These are phyloP conservation scores for Falco biarmicus DNA, from an alignment of 2,797 vertebrate genomes.

Conservation along the genomic window DNA sequence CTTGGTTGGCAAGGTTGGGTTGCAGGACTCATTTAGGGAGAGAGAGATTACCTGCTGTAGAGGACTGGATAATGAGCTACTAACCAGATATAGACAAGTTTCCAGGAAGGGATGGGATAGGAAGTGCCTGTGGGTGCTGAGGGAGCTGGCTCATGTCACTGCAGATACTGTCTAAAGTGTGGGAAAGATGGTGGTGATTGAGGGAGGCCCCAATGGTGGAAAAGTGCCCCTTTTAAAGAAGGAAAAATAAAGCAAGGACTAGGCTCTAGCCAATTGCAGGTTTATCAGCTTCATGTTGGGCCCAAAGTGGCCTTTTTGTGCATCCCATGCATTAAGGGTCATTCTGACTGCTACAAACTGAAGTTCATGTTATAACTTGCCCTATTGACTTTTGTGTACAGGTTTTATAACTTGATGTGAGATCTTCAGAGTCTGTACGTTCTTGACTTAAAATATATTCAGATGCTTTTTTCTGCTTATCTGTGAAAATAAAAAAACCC, in stretches of 20 bases:
- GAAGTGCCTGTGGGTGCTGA: background rate
- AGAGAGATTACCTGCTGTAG: background rate
- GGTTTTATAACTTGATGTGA: background rate
- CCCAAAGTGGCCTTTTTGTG: background rate
- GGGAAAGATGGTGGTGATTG: background rate
- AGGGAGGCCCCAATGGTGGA: background rate
- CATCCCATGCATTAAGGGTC: background rate
- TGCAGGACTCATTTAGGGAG: background rate
- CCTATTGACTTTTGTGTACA: background rate
- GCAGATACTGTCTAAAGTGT: background rate
- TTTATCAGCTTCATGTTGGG: background rate
- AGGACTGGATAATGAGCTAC: background rate
- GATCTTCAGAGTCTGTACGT: background rate
- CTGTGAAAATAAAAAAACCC: rapidly evolving
- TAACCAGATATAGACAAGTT: background rate
- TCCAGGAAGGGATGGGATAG: background rate
- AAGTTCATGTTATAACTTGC: background rate
- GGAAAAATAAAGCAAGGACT: background rate
- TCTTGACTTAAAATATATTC: background rate
- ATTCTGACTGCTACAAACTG: background rate
- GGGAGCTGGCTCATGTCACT: background rate
- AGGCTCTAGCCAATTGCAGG: background rate
- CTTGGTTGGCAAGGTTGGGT: background rate
- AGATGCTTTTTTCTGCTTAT: background rate
- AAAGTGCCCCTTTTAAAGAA: background rate